phyloP scores from a whole-genome alignment of 2,113 vertebrate species.

The Oenanthe oenanthe region DNA sequence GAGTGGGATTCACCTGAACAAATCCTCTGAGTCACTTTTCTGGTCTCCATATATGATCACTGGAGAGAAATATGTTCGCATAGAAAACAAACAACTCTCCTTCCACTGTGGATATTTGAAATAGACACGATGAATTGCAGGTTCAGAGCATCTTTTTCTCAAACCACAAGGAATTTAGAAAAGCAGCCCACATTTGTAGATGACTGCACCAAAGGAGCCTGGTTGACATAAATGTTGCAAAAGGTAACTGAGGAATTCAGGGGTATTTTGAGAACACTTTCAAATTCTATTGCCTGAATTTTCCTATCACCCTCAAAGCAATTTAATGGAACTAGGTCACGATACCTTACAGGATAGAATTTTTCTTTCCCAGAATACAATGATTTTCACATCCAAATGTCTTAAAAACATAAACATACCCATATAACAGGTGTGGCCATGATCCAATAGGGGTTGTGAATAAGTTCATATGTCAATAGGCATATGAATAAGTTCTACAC shows the following conservation, averaged over 20 bases:
- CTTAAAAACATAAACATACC: not conserved
- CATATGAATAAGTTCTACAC: not conserved
- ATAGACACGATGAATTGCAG: not conserved
- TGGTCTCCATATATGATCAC: not conserved
- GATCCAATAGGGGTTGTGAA: not conserved
- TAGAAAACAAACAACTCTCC: not conserved
- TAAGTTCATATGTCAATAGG: too few relatives aligned
- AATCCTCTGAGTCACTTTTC: not conserved
- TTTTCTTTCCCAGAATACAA: not conserved
- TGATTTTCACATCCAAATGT: not conserved
- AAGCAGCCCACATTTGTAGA: not conserved
- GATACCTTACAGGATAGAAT: not conserved
- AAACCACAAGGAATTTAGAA: not conserved
- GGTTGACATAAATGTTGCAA: not conserved
- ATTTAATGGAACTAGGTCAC: not conserved
- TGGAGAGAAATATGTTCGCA: not conserved
- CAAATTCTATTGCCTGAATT: not conserved
- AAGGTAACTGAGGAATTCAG: not conserved
- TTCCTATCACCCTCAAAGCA: not conserved
- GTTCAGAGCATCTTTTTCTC: not conserved
- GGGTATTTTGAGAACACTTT: not conserved
- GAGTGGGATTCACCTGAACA: not conserved
- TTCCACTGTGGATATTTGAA: not conserved
- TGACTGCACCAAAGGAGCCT: not conserved
- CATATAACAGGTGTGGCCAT: rapidly evolving